phyloP scores from a whole-genome alignment of 2,797 vertebrate species.

The Mus minutoides region DNA sequence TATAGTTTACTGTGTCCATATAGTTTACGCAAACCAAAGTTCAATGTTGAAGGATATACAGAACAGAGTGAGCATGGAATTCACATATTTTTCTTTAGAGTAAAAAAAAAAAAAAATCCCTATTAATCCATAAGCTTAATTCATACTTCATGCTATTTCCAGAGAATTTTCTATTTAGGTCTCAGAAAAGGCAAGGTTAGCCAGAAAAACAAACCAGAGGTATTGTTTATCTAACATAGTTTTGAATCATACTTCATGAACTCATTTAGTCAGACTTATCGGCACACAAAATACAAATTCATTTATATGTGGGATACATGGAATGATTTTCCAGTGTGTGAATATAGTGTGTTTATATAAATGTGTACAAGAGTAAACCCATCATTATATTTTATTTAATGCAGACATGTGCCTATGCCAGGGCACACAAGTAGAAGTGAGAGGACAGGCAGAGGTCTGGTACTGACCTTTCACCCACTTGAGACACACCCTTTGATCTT shows the following conservation, averaged over 20 bases:
- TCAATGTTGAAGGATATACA: slow-evolving; percentile 22
- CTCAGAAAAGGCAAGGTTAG: background rate
- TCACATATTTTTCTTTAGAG: slow-evolving; percentile 9
- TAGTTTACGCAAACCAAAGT: background rate
- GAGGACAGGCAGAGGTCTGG: background rate
- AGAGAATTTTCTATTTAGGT: background rate
- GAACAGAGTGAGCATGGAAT: background rate
- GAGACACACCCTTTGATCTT: background rate
- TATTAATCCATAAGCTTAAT: background rate
- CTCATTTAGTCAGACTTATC: background rate
- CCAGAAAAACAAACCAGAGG: slow-evolving; percentile 1
- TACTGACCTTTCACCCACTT: background rate
- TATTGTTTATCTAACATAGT: background rate
- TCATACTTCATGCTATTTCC: slow-evolving; percentile 13
- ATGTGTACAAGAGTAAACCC: background rate
- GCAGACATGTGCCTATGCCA: background rate
- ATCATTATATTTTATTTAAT: background rate
- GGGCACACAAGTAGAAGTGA: background rate
- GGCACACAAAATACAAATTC: background rate
- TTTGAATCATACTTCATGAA: slow-evolving; percentile 14
- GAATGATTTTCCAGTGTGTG: background rate
- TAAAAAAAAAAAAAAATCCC: slow-evolving; percentile 20
- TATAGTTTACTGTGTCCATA: background rate
- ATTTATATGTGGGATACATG: background rate
- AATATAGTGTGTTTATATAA: background rate